Evolutionary conservation across 2,113 vertebrate species (phyloP), one percentile per base, ranked within the genome.

Genomic region (Noturus placidus): DNA sequence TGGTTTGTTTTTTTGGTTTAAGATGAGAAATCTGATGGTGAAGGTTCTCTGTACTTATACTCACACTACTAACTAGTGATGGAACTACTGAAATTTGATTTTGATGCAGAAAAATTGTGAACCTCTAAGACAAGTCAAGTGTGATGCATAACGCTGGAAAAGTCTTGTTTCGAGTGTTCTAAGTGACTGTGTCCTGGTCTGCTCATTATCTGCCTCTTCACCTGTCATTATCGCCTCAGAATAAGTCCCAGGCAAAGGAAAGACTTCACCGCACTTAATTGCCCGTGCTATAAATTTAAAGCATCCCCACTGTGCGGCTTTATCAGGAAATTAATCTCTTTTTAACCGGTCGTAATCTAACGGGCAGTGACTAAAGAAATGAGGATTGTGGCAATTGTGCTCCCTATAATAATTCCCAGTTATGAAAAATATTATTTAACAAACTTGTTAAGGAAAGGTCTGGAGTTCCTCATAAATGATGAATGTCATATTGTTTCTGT

Each of bases 291-390:
- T 91, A 90, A 84, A 92, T 91, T 90, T 87, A 88, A 91, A 91
- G 88, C 89, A 52, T 86, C 90, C 90, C 79, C 87, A 79, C 90
- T 79, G 57, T 86, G 82, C 82, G 74, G 70, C 59, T 88, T 90
- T 87, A 89, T 88, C 89, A 84, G 84, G 85, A 90, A 91, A 92
- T 91, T 77, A 92, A 91, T 91, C 90, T 89, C 89, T 89, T 85
- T 91, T 90, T 59, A 91, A 90, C 86, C 65, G 84, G 76, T 83
- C 86, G 72, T 89, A 89, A 92, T 88, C 88, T 90, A 86, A 88
- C 87, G 69, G 87, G 81, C 90, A 77, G 83, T 33, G 65, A 83
- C 76, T 54, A 69, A 33, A 88, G 77, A 76, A 69, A 38, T 50
- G 30, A 81, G 56, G 57, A 78, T 52, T 30, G 27, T 54, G 30